A percentile compares a stretch with the other conserved stretches of the same genome.
Conservation (phyloP, 1,140 invertebrate genomes). For the Chironomus tepperi region DNA sequence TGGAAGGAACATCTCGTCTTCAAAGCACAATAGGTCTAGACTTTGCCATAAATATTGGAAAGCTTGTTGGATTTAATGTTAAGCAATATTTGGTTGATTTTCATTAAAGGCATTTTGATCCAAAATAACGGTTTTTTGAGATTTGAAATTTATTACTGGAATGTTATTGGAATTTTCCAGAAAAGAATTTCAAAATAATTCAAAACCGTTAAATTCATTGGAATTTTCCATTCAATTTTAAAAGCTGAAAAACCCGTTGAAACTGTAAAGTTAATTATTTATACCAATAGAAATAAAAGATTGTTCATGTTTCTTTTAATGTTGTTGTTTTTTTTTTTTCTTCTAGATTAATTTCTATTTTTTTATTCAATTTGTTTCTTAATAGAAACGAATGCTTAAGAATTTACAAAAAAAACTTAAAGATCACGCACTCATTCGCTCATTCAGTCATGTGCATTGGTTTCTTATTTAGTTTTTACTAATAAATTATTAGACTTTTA, state of each 20-base stretch:
- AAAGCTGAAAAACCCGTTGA: too few species aligned
- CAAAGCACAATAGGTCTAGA: slow-evolving; percentile 65
- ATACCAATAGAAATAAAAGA: too few species aligned
- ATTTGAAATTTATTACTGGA: background rate
- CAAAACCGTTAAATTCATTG: too few species aligned
- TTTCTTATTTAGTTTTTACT: background rate
- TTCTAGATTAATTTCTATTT: background rate
- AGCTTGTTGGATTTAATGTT: slow-evolving; percentile 62
- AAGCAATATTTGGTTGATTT: slow-evolving; percentile 64
- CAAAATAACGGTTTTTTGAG: too few species aligned
- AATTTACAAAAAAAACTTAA: slow-evolving; percentile 10
- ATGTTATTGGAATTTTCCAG: background rate
- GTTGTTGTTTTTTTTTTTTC: background rate
- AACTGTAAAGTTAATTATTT: too few species aligned
- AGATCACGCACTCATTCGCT: slow-evolving; percentile 16
- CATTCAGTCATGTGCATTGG: slow-evolving; percentile 19
- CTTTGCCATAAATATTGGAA: slow-evolving; percentile 57
- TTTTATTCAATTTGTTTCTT: slow-evolving; percentile 23
- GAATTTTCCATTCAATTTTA: too few species aligned
- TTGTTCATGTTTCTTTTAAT: background rate
- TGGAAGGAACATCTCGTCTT: slow-evolving; percentile 55
- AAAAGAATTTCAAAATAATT: background rate
- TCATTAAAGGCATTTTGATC: slow-evolving; percentile 39
- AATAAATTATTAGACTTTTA: background rate
- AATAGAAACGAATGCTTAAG: background rate